Conservation (phyloP, 1,140 invertebrate genomes). For the Bombyx mori region DNA sequence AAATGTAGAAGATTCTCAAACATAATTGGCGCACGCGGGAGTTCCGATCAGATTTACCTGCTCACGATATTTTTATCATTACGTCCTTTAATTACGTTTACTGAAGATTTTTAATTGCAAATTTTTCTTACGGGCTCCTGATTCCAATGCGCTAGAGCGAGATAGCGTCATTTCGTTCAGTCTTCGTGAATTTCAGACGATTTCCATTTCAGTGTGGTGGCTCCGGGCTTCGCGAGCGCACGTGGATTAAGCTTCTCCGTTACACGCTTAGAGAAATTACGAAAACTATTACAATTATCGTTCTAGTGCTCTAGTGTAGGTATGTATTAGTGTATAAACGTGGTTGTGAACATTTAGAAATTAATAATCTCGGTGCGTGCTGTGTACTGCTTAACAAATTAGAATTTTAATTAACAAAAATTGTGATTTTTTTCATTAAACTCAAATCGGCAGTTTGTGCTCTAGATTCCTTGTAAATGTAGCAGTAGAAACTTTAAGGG, state of each 20-base stretch:
- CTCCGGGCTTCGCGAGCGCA: not conserved
- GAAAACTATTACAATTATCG: constrained; percentile 1
- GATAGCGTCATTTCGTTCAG: not conserved
- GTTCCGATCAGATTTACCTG: too few relatives aligned
- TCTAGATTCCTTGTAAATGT: too few relatives aligned
- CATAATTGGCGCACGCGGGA: too few relatives aligned
- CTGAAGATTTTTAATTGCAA: constrained; percentile 21
- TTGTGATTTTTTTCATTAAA: too few relatives aligned
- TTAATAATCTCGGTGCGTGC: too few relatives aligned
- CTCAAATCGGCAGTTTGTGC: too few relatives aligned
- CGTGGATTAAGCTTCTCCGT: not conserved
- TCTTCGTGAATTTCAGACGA: constrained; percentile 11
- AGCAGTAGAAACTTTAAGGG: too few relatives aligned
- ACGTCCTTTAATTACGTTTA: constrained; percentile 11
- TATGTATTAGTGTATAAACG: not conserved
- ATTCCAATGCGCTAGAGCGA: constrained; percentile 9
- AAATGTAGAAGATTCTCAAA: too few relatives aligned
- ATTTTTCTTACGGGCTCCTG: constrained; percentile 12
- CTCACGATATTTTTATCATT: not conserved
- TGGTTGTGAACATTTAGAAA: constrained; percentile 2
- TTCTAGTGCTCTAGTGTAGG: not conserved
- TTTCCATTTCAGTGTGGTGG: not conserved
- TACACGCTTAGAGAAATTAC: not conserved
- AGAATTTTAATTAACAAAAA: too few relatives aligned
- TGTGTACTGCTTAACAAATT: too few relatives aligned